phyloP scores from a whole-genome alignment of 2,888 invertebrate genomes.

The Thecophora atra region DNA sequence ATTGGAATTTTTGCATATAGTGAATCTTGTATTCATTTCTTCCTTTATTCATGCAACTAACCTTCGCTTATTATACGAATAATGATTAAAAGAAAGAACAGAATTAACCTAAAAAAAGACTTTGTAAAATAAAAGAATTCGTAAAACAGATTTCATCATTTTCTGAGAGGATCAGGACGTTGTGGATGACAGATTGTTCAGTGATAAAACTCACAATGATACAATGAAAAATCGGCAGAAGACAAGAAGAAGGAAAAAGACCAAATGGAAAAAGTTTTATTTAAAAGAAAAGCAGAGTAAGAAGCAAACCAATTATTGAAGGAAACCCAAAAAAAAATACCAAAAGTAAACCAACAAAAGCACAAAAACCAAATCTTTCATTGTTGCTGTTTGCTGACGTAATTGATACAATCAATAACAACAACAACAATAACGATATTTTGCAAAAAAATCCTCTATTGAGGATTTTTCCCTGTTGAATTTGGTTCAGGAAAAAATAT shows the following conservation, averaged over 20 bases:
- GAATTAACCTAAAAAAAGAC: not conserved
- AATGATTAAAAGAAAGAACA: not conserved
- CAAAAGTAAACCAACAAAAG: no score
- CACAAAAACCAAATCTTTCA: conserved; percentile 10
- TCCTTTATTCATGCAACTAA: no score
- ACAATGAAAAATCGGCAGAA: not conserved
- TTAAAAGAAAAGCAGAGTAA: not conserved
- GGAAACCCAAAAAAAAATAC: conserved; percentile 3
- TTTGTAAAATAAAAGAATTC: not conserved
- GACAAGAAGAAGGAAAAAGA: conserved; percentile 1
- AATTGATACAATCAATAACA: conserved; percentile 41
- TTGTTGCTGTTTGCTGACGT: conserved; percentile 39
- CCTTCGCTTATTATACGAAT: no score
- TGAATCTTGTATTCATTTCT: no score
- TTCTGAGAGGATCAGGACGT: not conserved
- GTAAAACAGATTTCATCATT: not conserved
- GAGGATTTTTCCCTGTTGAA: no score
- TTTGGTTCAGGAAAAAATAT: not conserved
- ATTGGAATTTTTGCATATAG: no score
- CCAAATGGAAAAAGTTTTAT: not conserved
- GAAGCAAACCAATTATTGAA: not conserved
- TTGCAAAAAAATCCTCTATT: not conserved
- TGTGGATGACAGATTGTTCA: conserved; percentile 29
- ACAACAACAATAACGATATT: not conserved
- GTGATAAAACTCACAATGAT: conserved; percentile 27